phyloP scores from a whole-genome alignment of 2,888 invertebrate genomes.

The Polymixis flavicincta region DNA sequence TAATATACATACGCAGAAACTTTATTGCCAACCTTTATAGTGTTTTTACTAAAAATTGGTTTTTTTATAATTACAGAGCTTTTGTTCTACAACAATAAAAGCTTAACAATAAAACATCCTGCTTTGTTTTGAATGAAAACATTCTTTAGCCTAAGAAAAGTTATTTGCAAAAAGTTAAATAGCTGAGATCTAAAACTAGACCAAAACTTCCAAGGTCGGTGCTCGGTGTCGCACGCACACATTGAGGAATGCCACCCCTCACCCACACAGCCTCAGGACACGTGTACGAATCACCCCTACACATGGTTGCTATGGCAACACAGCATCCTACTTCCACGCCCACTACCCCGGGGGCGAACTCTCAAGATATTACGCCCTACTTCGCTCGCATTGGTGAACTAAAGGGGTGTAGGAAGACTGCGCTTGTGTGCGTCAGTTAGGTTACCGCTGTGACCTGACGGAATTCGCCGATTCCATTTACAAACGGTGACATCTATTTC shows the following conservation, averaged over 20 bases:
- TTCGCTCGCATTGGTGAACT: constrained; percentile 89
- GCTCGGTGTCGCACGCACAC: constrained; percentile 72
- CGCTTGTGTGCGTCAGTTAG: constrained; percentile 82
- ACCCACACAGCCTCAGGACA: constrained; percentile 79
- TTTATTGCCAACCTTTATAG: background rate
- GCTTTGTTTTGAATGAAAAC: constrained; percentile 57
- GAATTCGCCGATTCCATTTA: constrained; percentile 81
- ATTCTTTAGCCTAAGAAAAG: constrained; percentile 46
- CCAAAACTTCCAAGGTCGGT: constrained; percentile 88
- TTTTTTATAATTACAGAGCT: constrained; percentile 18
- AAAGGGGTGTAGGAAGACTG: constrained; percentile 87
- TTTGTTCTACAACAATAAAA: constrained; percentile 46
- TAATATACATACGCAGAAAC: background rate
- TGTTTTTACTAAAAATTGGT: constrained; percentile 3
- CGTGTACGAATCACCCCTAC: constrained; percentile 84
- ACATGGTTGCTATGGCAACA: constrained; percentile 91
- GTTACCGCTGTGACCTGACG: constrained; percentile 71
- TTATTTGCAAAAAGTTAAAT: constrained; percentile 52
- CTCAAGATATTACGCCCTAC: constrained; percentile 90
- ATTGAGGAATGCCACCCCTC: constrained; percentile 71
- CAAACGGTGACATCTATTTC: constrained; percentile 68
- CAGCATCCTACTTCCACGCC: constrained; percentile 91
- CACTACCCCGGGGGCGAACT: constrained; percentile 90
- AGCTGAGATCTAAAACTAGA: constrained; percentile 78
- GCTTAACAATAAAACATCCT: constrained; percentile 46